Evolutionary conservation across 1,140 invertebrate genomes (phyloP), one percentile per base, ranked within the genome.

Genomic region (Orussus abietinus): DNA sequence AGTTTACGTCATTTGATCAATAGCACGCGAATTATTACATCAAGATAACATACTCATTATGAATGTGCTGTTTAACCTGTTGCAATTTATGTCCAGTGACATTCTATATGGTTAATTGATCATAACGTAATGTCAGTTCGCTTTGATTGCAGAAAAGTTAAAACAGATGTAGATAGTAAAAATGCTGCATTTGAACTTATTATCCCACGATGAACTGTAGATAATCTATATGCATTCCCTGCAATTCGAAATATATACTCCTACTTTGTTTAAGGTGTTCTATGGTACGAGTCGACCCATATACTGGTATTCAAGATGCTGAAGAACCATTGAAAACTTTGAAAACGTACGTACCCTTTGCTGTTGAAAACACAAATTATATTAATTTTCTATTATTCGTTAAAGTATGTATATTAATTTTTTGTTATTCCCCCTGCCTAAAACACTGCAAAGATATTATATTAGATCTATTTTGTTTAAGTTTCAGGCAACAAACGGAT

Each of bases 301-400:
- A 62, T 18, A 61, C 57, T 1, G 61, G 47, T 3, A 20, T 31
- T 1, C 26, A 36, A 9, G 52, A 59, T 41, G 15, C 39, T 3
- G 31, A 49, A n/a, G 55, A 68, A 30, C 63, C 62, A 12, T 34
- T 63, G 5, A 57, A 55, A 32, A 62, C 57, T 26, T 42, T 69
- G 20, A 53, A 45, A 51, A 43, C 34, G 61, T 64, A 51, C 51
- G 49, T 50, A 18, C 10, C 20, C 31, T 15, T 12, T 1, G 6
- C 21, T 15, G n/a, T 17, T 5, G 5, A 38, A 22, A 20, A 22
- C 13, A 22, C 10, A 22, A 10, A 20, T 3, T 37, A 25, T n/a
- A 37, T 4, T 20, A 19, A 33, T 42, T 18, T 35, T 35, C n/a
- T 3, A 26, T 22, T n/a, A 7, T 6, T 14, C 14, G 5, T 15